Conservation (phyloP, 1,140 invertebrate genomes). For the Dendrolimus punctatus region DNA sequence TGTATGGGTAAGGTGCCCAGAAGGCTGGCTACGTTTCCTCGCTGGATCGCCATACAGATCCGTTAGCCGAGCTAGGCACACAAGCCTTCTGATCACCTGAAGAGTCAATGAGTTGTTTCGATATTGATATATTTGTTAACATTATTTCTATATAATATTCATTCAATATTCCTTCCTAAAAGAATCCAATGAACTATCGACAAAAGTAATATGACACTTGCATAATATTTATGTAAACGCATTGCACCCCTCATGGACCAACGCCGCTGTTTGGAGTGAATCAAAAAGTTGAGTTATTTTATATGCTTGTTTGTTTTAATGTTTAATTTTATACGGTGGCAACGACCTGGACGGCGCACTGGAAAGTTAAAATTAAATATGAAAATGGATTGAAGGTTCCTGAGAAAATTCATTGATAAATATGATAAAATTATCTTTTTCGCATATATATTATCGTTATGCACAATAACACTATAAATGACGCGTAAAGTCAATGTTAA, state of each 20-base stretch:
- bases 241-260: conserved; percentile 21
- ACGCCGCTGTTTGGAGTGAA: conserved; percentile 23
- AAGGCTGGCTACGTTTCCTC: too few species aligned
- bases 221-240: conserved; percentile 5
- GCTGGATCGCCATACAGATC: too few species aligned
- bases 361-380: conserved; percentile 6
- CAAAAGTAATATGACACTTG: neutral
- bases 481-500: conserved; percentile 2
- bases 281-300: conserved; percentile 50
- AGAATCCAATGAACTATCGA: too few species aligned
- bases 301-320: conserved; percentile 60
- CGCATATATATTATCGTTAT: too few species aligned
- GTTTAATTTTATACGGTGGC: conserved; percentile 63
- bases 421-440: conserved; percentile 2
- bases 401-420: conserved; percentile 6
- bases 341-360: conserved; percentile 38
- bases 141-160: too few species aligned
- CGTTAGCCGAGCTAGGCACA: too few species aligned
- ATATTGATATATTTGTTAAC: too few species aligned
- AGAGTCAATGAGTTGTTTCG: too few species aligned
- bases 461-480: too few species aligned
- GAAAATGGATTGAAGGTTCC: neutral
- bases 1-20: too few species aligned
- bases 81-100: too few species aligned
- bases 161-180: too few species aligned